Evolutionary conservation across 2,888 invertebrate species (phyloP), one percentile per base, ranked within the genome.

Genomic region (Caenorhabditis sp.): DNA sequence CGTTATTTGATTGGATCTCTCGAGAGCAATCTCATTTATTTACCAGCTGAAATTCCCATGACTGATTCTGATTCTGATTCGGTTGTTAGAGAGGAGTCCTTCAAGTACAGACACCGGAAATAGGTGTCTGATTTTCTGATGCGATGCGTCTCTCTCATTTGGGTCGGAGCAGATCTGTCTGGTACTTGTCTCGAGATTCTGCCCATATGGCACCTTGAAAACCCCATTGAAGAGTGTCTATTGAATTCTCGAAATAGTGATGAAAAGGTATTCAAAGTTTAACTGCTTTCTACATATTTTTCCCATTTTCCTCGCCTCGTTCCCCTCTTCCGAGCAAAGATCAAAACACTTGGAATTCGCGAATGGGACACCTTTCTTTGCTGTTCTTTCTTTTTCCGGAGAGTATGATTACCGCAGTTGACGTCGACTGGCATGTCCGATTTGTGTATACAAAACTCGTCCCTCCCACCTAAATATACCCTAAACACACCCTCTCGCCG

Each of bases 361-460:
- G n/a, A n/a, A 18, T 47, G 18, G 47, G 47, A 15, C 40, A 40
- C 40, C 40, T 40, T 15, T 40, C 40, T 40, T 15, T 32, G 20
- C 47, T 47, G 47, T 47, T 47, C 47, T 47, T 20, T 18, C 9
- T 20, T 5, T 18, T 18, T n/a, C 47, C 47, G 20, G 20, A 47
- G 47, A 47, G 47, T 47, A 47, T 18, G 11, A 40, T 40, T 40
- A 40, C 47, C 5, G 47, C 32, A 47, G n/a, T 47, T 47, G 47
- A 47, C 47, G 47, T 47, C 47, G 47, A 18, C 47, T 4, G 40
- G 13, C 13, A n/a, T 40, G 40, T 15, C 18, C 47, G 47, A 47
- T 47, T 47, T 47, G 47, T 47, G 47, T 47, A 4, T 47, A 47
- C 47, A 47, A 47, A 40, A 47, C 47, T n/a, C n/a, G n/a, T n/a